phyloP scores from a whole-genome alignment of 2,888 invertebrate species.

The Parapristionchus giblindavisi region DNA sequence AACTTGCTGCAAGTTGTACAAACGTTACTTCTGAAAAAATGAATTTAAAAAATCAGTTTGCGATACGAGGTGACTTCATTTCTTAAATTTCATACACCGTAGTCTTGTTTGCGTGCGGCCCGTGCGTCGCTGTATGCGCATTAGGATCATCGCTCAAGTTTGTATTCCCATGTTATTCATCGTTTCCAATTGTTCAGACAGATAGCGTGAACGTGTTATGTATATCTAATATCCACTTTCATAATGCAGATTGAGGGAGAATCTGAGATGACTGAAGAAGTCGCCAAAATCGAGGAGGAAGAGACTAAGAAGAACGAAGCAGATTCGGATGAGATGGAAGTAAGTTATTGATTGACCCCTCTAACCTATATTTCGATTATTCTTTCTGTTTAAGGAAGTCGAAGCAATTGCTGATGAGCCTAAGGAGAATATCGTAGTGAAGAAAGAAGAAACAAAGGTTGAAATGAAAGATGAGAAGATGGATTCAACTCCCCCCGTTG shows the following conservation, averaged over 20 bases:
- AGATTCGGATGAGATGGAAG: conserved; percentile 20
- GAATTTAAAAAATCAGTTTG: background rate
- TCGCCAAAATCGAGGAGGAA: conserved; percentile 10
- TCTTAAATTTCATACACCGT: background rate
- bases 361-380: background rate
- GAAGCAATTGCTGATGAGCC: background rate
- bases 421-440: background rate
- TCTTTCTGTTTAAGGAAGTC: background rate
- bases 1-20: too few relatives aligned
- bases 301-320: conserved; percentile 4
- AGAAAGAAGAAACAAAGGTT: background rate
- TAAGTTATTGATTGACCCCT: background rate
- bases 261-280: background rate
- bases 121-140: too few relatives aligned
- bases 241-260: background rate
- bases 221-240: too few relatives aligned
- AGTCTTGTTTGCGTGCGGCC: background rate
- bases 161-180: too few relatives aligned
- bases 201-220: too few relatives aligned
- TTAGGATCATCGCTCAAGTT: too few relatives aligned
- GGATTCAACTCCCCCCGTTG: too few relatives aligned
- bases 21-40: too few relatives aligned
- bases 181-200: too few relatives aligned
- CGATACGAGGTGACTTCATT: background rate
- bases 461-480: background rate